Evolutionary conservation across 2,797 vertebrate genomes (phyloP), one percentile per base, ranked within the genome.

Genomic region (Scomberomorus guttatus): DNA sequence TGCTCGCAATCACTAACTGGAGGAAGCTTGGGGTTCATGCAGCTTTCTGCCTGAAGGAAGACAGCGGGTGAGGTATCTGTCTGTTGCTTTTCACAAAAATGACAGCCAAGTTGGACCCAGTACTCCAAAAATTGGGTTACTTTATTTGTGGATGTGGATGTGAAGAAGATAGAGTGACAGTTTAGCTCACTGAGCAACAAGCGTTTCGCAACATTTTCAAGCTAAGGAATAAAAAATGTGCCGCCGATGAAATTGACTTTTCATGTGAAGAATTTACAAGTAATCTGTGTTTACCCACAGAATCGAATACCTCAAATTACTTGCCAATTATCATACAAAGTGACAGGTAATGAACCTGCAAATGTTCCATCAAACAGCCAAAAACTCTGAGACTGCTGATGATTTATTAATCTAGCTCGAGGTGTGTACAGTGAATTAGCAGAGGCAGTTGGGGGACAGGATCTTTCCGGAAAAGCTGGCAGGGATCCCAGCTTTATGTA

Each of bases 381-480:
- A 72, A 52, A 29, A 12, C n/a, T 9, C 27, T 52, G 52, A 60
- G 14, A 54, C 10, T 18, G 3, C 27, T 27, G 37, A 39, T 50
- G 55, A 61, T 71, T 72, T 27, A 75, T 54, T 61, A 11, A 51
- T 5, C 5, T 15, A 37, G 48, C 12, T 48, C 20, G 25, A 52
- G 22, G 13, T 42, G 37, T 56, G 39, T 15, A 14, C 54, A 20
- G 11, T 39, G 27, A 77, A 58, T 60, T 17, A 68, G 39, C 15
- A n/a, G 51, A 60, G 44, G 48, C 55, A 20, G 25, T 2, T 52
- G 34, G 11, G 24, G 56, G 22, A 65, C 34, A 12, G 5, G 34
- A 62, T 78, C 50, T 50, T 51, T 39, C 55, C 62, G 7, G 75
- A 95, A 92, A 34, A 77, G 87, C 57, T 65, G 96, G 75, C 75